Percentiles rank a stretch among this genome's conserved stretches.
Evolutionary conservation across 2,888 invertebrate genomes (phyloP).

Genomic region (Sinohyriopsis cumingii): DNA sequence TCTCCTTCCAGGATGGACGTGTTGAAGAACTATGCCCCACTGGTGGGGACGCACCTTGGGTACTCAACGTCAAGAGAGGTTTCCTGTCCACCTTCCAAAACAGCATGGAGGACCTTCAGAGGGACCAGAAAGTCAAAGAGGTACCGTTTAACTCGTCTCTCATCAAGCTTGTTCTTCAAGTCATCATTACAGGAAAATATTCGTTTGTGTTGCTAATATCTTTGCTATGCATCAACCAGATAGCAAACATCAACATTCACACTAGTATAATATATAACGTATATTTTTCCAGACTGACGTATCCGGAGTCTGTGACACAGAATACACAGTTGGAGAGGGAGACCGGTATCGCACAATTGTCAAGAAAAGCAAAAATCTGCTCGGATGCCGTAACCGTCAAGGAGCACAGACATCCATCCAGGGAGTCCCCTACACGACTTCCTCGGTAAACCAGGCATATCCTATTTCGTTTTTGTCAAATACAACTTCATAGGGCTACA

Average conservation of each 20-base stretch:
- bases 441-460: constrained; percentile 57
- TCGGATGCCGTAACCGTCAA: constrained; percentile 63
- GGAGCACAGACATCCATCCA: constrained; percentile 62
- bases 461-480: constrained; percentile 1
- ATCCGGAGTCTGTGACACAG: constrained; percentile 86
- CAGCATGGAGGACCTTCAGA: constrained; percentile 87
- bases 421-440: constrained; percentile 60
- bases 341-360: constrained; percentile 54
- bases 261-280: background rate
- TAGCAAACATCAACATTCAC: background rate
- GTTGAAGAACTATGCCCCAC: constrained; percentile 85
- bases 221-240: too few species aligned
- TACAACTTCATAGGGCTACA: background rate
- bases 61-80: constrained; percentile 92
- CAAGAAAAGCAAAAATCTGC: constrained; percentile 65
- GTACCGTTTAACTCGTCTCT: constrained; percentile 20
- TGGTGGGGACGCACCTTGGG: constrained; percentile 85
- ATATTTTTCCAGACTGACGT: constrained; percentile 79
- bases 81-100: constrained; percentile 91
- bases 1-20: constrained; percentile 85
- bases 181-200: too few species aligned
- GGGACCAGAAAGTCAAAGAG: constrained; percentile 69
- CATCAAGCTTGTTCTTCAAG: too few species aligned
- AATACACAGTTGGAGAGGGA: constrained; percentile 75
- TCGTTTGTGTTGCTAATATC: too few species aligned